Evolutionary conservation across 2,113 vertebrate species (phyloP), one percentile per base, ranked within the genome.

Genomic region (Ptyas mucosa): DNA sequence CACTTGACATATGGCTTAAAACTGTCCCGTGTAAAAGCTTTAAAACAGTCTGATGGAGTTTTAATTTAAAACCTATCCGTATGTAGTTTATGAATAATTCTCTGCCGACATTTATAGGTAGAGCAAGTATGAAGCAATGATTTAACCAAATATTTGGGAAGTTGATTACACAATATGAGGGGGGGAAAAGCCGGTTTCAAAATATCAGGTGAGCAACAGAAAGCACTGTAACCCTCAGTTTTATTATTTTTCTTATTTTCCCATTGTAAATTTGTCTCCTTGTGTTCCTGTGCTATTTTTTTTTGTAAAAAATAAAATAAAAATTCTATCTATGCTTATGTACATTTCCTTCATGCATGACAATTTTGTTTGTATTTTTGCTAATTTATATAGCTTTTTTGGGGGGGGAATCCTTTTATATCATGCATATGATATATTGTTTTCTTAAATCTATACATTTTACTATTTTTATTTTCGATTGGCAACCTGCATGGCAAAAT

Each of bases 61-160:
- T 88, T 14, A 26, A 93, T 23, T 34, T 46, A 61, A 81, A 6
- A 54, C n/a, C 29, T 90, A 95, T n/a, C 96, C 88, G 18, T 39
- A 93, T 93, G 15, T 54, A 61, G 93, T 92, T 96, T 96, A 95
- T 92, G 88, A 91, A 89, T 89, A 61, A 89, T 88, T 94, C 92
- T 91, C 69, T 94, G 88, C 85, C 93, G 94, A 94, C 89, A 93
- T 89, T 88, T 95, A 52, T 24, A 93, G 92, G 55, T 58, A 97
- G 58, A 46, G 29, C 18, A 20, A 3, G 46, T 9, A 46, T 51
- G 46, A 69, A 90, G 8, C 18, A 90, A 18, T 51, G 43, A 51
- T 90, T 49, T 26, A 49, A n/a, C 29, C 23, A 90, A 69, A 89
- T 26, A 89, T 64, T 57, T 64, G 58, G 18, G 46, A 52, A 69